phyloP scores from a whole-genome alignment of 2,888 invertebrate species.

The Dione vanillae region DNA sequence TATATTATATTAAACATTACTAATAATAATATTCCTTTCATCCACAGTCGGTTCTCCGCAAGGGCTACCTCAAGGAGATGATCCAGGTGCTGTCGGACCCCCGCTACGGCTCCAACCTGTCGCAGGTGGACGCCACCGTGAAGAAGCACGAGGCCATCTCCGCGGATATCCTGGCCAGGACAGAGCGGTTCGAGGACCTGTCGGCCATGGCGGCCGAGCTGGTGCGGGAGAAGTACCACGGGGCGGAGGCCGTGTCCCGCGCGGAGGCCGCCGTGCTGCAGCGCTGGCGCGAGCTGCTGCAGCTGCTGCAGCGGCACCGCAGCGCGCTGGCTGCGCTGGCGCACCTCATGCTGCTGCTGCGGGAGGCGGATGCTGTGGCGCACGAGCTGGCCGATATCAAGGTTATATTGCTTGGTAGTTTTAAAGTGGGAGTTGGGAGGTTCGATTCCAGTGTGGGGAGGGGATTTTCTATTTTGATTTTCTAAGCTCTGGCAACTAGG shows the following conservation, averaged over 20 bases:
- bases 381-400: conserved; percentile 93
- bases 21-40: background rate
- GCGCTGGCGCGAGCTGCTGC: conserved; percentile 94
- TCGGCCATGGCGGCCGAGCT: conserved; percentile 97
- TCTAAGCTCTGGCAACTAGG: no score
- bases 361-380: conserved; percentile 96
- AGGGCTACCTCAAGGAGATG: conserved; percentile 99
- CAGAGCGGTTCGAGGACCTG: conserved; percentile 96
- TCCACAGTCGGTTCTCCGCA: conserved; percentile 91
- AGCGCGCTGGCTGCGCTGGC: conserved; percentile 90
- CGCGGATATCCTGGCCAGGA: conserved; percentile 96
- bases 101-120: conserved; percentile 94
- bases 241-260: conserved; percentile 89
- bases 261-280: conserved; percentile 91
- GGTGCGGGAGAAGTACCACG: conserved; percentile 95
- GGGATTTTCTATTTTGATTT: no score
- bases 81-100: conserved; percentile 96
- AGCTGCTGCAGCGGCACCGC: conserved; percentile 92
- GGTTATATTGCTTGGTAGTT: conserved; percentile 62
- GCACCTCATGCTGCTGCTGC: conserved; percentile 92
- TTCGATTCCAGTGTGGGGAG: no score
- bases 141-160: conserved; percentile 99
- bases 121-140: conserved; percentile 97
- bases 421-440: no score
- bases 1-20: no score